Evolutionary conservation across 2,113 vertebrate genomes (phyloP), one percentile per base, ranked within the genome.

Genomic region (Sula dactylatra): DNA sequence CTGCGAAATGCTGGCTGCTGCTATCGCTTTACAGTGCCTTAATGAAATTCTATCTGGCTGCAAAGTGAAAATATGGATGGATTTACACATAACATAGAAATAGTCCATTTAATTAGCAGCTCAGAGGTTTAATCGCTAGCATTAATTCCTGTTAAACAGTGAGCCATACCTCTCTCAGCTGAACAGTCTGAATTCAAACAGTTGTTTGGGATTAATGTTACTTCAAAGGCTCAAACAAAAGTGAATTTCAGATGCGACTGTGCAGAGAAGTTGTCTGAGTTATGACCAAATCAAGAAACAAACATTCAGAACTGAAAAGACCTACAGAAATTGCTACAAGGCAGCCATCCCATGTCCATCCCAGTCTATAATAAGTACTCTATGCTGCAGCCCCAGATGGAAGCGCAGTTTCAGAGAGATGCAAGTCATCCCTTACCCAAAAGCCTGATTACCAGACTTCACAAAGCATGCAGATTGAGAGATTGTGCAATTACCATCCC

Each of bases 91-190:
- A 61, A 74, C 29, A 82, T 25, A 84, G 78, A 90, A 87, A 88
- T 1, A 70, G 64, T 44, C 77, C 73, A 85, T 85, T 92, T 94
- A 91, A 96, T 95, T 88, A 88, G 66, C 78, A 93, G 76, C 40
- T 52, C 40, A 84, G 44, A 82, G 38, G 32, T 64, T 94, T 88
- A 95, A 93, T 8, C 11, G 52, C 55, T 29, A 78, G 40, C 70
- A 86, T 40, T 76, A 83, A 85, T 93, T 95, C 81, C 55, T 92
- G 58, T 61, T 91, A 44, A 83, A 81, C 26, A 86, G 36, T 32
- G 9, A 91, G 38, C 38, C 59, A 84, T 31, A 92, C 12, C 40
- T 16, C 38, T 72, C 64, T 76, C 64, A 86, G 44, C 31, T 72
- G 65, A 86, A 92, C 91, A 27, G 44, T 88, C 80, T 74, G 55